Conservation (phyloP, 1,140 invertebrate genomes). For the Reticulitermes speratus region DNA sequence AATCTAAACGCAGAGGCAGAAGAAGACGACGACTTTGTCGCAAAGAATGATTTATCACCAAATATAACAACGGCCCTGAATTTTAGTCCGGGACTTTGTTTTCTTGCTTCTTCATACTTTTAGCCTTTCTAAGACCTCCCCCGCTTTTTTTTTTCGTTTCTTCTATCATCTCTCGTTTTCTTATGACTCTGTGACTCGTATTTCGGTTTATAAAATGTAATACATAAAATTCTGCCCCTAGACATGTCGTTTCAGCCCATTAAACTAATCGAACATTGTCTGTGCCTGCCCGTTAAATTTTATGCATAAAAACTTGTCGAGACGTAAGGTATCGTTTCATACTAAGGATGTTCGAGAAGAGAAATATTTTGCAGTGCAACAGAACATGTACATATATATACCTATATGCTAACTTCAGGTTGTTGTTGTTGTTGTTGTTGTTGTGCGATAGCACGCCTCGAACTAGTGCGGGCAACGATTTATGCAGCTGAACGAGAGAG, state of each 20-base stretch:
- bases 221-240: not conserved
- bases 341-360: too few relatives aligned
- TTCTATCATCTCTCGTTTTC: not conserved
- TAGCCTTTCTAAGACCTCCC: not conserved
- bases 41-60: conserved; percentile 6
- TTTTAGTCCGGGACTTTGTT: not conserved
- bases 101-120: conserved; percentile 4
- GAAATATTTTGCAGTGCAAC: too few relatives aligned
- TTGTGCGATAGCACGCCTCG: too few relatives aligned
- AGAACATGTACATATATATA: too few relatives aligned
- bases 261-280: conserved; percentile 19
- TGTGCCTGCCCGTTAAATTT: not conserved
- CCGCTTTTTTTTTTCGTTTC: not conserved
- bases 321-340: not conserved
- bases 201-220: not conserved
- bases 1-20: not conserved
- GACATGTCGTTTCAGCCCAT: not conserved
- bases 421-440: too few relatives aligned
- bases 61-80: not conserved
- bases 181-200: not conserved
- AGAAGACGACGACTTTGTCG: not conserved
- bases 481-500: too few relatives aligned
- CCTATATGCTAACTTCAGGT: too few relatives aligned
- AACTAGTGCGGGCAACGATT: too few relatives aligned
- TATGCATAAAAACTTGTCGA: not conserved